Evolutionary conservation across 2,888 invertebrate species (phyloP), one percentile per base, ranked within the genome.

Genomic region (Cheilosia vulpina): DNA sequence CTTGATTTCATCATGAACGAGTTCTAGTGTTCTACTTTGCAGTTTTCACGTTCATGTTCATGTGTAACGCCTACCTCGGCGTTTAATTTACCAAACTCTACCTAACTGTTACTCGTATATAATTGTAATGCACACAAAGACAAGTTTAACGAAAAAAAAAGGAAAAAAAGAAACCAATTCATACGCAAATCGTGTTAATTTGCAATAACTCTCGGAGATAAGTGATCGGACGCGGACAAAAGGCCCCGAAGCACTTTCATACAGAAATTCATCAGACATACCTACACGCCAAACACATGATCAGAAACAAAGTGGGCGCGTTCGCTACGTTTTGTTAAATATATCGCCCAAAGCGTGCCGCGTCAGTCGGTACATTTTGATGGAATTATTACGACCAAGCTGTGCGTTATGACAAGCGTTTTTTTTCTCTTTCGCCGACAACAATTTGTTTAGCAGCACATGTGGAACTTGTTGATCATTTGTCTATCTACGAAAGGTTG

Each of bases 131-230:
- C 43, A 43, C 38, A 38, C 38, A 38, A 13, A 34, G 9, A 50
- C 50, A 50, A 21, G 17, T 50, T 50, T 1, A 50, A 13, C 9
- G 19, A 7, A 17, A 17, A n/a, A 19, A 27, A 2, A 21, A n/a
- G n/a, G n/a, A n/a, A n/a, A 50, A 19, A 21, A 58, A 21, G 34
- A 63, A 60, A 58, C 45, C 19, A 53, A 27, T 62, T 58, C n/a
- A 71, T 63, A 73, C 63, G 60, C 58, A 65, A 75, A 69, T 75
- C 84, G 79, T 76, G 84, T 76, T 79, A 79, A 84, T 79, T 84
- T 69, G 84, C 79, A 79, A 76, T 71, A 84, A 83, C 78, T 72
- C 73, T 73, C 34, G 2, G 52, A 75, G 71, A 71, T 66, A 79
- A 84, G 69, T 76, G 84, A 79, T 84, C 84, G 65, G 71, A 69